Percentiles rank a stretch among this genome's conserved stretches.
phyloP scores from a whole-genome alignment of 2,888 invertebrate genomes.

The Cerastis rubricosa region DNA sequence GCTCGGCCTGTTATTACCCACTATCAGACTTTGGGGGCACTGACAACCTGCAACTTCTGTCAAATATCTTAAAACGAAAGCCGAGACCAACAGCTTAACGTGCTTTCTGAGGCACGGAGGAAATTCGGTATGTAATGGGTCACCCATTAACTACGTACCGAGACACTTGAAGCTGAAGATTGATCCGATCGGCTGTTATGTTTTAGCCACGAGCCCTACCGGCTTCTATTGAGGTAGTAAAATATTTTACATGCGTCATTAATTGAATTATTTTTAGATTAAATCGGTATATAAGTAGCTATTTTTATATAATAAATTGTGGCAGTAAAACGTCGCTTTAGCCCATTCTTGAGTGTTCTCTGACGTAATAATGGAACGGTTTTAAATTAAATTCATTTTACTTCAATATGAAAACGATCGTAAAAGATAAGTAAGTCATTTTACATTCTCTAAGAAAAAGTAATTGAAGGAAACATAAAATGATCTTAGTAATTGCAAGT shows the following conservation, averaged over 20 bases:
- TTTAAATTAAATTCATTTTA: conserved; percentile 41
- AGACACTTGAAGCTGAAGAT: no score
- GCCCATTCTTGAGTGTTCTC: conserved; percentile 44
- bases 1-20: not conserved
- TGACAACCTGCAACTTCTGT: no score
- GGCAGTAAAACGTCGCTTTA: conserved; percentile 33
- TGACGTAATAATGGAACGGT: conserved; percentile 44
- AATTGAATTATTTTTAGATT: conserved; percentile 30
- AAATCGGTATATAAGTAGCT: conserved; percentile 1
- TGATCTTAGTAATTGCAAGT: conserved; percentile 40
- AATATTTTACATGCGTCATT: conserved; percentile 1
- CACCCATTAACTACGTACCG: no score
- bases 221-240: conserved; percentile 17
- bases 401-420: conserved; percentile 26
- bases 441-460: conserved; percentile 30
- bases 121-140: no score
- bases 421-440: conserved; percentile 27
- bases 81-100: no score
- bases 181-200: no score
- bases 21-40: no score
- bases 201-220: no score
- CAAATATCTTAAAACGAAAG: no score
- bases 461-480: conserved; percentile 37
- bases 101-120: no score
- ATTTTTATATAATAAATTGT: conserved; percentile 31